A percentile compares a stretch with the other conserved stretches of the same genome.
These are phyloP conservation scores for Campoplex nolae DNA, from an alignment of 2,888 invertebrate genomes.

Conservation along the genomic window DNA sequence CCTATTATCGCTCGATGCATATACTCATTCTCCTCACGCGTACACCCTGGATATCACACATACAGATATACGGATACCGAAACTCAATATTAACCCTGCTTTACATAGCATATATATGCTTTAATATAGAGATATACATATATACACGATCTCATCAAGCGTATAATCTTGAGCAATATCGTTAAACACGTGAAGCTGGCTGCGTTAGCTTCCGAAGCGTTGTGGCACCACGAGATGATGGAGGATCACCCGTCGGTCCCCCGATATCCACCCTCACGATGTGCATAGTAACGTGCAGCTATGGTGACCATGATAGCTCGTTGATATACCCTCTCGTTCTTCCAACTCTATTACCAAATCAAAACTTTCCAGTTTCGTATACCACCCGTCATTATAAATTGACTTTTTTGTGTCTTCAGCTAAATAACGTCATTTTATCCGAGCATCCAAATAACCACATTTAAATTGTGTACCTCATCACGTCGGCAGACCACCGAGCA, in stretches of 20 bases:
- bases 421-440: neutral
- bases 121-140: neutral
- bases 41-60: constrained; percentile 40
- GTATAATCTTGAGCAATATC: constrained; percentile 68
- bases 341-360: constrained; percentile 4
- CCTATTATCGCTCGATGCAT: constrained; percentile 58
- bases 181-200: constrained; percentile 63
- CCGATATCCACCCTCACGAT: constrained; percentile 32
- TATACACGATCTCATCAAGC: constrained; percentile 43
- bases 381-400: neutral
- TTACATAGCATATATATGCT: constrained; percentile 14
- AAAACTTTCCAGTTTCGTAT: constrained; percentile 3
- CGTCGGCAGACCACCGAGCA: no score
- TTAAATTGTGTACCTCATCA: neutral
- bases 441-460: neutral
- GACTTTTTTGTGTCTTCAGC: neutral
- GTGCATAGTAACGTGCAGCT: constrained; percentile 29
- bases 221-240: constrained; percentile 43
- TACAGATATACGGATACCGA: constrained; percentile 32
- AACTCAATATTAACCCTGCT: constrained; percentile 53
- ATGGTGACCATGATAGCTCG: constrained; percentile 14
- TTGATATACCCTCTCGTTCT: constrained; percentile 1
- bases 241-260: constrained; percentile 39
- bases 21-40: constrained; percentile 47
- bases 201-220: constrained; percentile 39